Evolutionary conservation across 2,797 vertebrate species (phyloP).

Genomic region (Spheniscus humboldti): DNA sequence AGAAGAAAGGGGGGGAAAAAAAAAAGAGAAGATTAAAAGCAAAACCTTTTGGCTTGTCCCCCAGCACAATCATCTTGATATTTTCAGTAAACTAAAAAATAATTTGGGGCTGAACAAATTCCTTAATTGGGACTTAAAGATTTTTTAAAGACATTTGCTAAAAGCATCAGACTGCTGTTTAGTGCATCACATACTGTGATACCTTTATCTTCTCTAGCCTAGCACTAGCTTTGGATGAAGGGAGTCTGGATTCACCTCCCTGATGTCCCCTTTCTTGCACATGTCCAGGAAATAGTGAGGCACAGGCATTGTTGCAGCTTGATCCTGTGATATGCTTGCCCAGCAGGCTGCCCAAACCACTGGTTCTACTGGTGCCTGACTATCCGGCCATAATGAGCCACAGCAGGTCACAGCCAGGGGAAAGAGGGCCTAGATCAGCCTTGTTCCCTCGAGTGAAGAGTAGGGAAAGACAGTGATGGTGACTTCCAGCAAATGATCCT

Average conservation of each 20-base stretch:
- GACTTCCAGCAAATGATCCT: neutral
- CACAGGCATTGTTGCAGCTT: fast-evolving
- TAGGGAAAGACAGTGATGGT: neutral
- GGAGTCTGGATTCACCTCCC: neutral
- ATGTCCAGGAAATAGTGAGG: neutral
- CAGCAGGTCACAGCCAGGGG: neutral
- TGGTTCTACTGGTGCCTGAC: neutral
- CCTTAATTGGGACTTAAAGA: neutral
- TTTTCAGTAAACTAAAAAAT: neutral
- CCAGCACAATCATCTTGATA: neutral
- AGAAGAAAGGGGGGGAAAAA: neutral
- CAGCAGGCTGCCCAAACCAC: neutral
- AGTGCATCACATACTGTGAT: neutral
- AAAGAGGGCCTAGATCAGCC: neutral
- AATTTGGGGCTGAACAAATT: neutral
- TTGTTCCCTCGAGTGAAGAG: neutral
- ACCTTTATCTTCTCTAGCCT: neutral
- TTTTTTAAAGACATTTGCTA: neutral
- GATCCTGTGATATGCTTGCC: neutral
- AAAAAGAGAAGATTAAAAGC: neutral
- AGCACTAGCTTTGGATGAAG: neutral
- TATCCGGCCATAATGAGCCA: neutral
- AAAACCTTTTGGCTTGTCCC: conserved; percentile 5
- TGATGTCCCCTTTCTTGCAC: neutral
- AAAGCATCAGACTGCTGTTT: neutral